Conservation (phyloP, 2,888 invertebrate genomes). For the Dimorphilus gyrociliatus region DNA sequence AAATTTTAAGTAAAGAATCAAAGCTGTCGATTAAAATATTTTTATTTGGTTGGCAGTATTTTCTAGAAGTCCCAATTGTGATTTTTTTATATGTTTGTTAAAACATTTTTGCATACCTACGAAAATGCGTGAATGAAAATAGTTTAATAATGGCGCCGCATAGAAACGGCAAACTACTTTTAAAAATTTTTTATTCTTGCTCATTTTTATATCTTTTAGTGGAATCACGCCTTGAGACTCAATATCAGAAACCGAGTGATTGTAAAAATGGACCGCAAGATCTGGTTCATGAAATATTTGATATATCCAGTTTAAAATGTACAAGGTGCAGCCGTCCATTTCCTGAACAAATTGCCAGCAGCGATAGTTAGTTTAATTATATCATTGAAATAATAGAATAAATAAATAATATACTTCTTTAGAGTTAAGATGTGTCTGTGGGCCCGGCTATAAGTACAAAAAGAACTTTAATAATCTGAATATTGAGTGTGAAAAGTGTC, state of each 20-base stretch:
- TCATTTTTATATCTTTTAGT: too few relatives aligned
- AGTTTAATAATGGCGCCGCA: too few relatives aligned
- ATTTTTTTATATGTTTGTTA: too few relatives aligned
- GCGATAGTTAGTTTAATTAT: conserved; percentile 17
- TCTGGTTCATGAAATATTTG: conserved; percentile 17
- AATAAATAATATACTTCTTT: conserved; percentile 6
- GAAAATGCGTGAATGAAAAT: too few relatives aligned
- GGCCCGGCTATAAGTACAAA: conserved; percentile 15
- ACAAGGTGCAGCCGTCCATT: conserved; percentile 12
- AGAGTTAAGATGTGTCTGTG: conserved; percentile 24
- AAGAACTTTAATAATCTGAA: conserved; percentile 17
- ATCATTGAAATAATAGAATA: background rate
- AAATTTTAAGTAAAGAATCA: too few relatives aligned
- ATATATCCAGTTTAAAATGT: conserved; percentile 18
- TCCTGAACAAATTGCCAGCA: conserved; percentile 15
- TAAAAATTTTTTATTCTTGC: too few relatives aligned
- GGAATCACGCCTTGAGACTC: too few relatives aligned
- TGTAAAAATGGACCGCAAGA: conserved; percentile 7
- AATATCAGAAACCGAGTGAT: conserved; percentile 7
- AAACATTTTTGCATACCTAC: too few relatives aligned
- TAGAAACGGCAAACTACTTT: too few relatives aligned
- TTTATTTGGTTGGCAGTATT: too few relatives aligned
- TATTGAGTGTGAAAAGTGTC: conserved; percentile 18
- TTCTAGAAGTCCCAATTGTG: too few relatives aligned
- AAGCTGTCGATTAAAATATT: too few relatives aligned